A percentile compares a stretch with the other conserved stretches of the same genome.
These are phyloP conservation scores for Dryadula phaetusa DNA, from an alignment of 2,888 invertebrate genomes.

Conservation along the genomic window DNA sequence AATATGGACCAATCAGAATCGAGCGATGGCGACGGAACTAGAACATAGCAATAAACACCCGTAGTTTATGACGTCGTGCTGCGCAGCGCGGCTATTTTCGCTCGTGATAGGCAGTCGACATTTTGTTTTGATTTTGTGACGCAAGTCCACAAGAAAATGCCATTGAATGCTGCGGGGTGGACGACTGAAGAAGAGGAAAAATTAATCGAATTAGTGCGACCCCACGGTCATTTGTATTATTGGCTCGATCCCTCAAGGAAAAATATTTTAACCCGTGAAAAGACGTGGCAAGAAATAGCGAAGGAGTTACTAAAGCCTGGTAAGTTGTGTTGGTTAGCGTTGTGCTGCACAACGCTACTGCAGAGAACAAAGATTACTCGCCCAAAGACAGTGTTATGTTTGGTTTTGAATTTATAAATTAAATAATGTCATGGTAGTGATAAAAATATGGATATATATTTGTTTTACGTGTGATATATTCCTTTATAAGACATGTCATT, in stretches of 20 bases:
- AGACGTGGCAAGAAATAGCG: slow-evolving; percentile 78
- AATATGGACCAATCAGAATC: slow-evolving; percentile 59
- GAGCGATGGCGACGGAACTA: slow-evolving; percentile 38
- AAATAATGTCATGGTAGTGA: neutral
- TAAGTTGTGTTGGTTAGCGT: slow-evolving; percentile 51
- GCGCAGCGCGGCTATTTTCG: slow-evolving; percentile 75
- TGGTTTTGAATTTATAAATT: neutral
- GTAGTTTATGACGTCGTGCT: slow-evolving; percentile 69
- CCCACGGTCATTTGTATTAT: slow-evolving; percentile 71
- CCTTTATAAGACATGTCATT: neutral
- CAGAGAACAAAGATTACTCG: slow-evolving; percentile 42
- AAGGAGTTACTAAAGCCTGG: slow-evolving; percentile 71
- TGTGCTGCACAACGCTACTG: slow-evolving; percentile 61
- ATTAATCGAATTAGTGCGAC: slow-evolving; percentile 70
- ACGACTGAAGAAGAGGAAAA: slow-evolving; percentile 71
- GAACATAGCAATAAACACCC: slow-evolving; percentile 43
- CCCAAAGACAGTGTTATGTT: neutral
- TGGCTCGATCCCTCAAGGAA: slow-evolving; percentile 71
- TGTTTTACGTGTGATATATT: neutral
- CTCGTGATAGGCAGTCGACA: slow-evolving; percentile 78
- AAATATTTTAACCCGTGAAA: slow-evolving; percentile 71
- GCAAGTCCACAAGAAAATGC: slow-evolving; percentile 63
- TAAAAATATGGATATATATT: neutral
- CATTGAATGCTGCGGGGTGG: slow-evolving; percentile 76
- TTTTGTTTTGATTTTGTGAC: slow-evolving; percentile 69